These are phyloP conservation scores for Paragorgia papillata DNA, from an alignment of 92 coral and sea anemone genomes.

Conservation along the genomic window DNA sequence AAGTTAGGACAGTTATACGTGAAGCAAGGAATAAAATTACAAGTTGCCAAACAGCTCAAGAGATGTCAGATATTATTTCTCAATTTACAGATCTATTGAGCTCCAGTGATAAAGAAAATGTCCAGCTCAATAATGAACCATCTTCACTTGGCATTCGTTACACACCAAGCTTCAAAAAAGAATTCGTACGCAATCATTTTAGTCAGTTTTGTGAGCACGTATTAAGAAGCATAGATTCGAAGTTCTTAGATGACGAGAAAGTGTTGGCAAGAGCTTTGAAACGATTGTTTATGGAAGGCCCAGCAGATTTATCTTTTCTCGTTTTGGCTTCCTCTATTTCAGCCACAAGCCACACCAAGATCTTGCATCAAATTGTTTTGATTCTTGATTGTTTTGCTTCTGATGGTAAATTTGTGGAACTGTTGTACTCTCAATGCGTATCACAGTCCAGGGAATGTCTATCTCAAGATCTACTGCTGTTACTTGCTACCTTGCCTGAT, in stretches of 20 bases:
- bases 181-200: conserved; percentile 63
- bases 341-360: conserved; percentile 38
- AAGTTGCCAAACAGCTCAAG: conserved; percentile 10
- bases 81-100: conserved; percentile 10
- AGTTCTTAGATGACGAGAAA: conserved; percentile 28
- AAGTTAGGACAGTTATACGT: conserved; percentile 19
- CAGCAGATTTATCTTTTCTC: conserved; percentile 63
- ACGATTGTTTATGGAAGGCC: conserved; percentile 69
- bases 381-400: conserved; percentile 63
- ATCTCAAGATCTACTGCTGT: conserved; percentile 57
- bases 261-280: conserved; percentile 57
- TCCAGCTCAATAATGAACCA: neutral
- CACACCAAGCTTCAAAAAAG: conserved; percentile 51
- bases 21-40: conserved; percentile 19
- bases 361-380: conserved; percentile 44
- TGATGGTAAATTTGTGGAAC: conserved; percentile 59
- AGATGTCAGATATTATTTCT: conserved; percentile 2
- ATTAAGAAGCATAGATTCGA: neutral
- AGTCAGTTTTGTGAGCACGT: conserved; percentile 27
- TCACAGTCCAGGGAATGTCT: conserved; percentile 1
- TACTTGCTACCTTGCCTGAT: conserved; percentile 83
- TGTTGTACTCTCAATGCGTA: conserved; percentile 64
- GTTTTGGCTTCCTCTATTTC: conserved; percentile 66
- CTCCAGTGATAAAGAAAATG: neutral
- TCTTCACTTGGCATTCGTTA: conserved; percentile 17